Evolutionary conservation across 2,113 vertebrate genomes (phyloP), one percentile per base, ranked within the genome.

Genomic region (Pristiophorus japonicus): DNA sequence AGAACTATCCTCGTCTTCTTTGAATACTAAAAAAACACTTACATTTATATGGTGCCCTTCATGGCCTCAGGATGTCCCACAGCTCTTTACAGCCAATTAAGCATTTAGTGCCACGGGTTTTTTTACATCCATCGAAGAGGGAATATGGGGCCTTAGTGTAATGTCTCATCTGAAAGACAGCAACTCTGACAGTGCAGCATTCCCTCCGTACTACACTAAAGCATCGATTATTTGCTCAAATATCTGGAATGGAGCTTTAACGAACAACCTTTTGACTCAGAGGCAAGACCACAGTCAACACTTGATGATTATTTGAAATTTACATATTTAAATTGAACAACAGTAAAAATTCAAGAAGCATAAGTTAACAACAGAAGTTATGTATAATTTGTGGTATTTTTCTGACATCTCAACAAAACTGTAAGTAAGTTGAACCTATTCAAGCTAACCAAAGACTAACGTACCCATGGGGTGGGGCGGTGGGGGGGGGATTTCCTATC

Each of bases 351-450:
- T 75, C 27, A 3, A 75, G 70, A 11, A 75, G 30, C 30, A 27
- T 34, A 81, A 81, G n/a, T 81, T 42, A 81, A 81, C n/a, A 81
- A 81, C n/a, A 16, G 4, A 42, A 38, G n/a, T 12, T 81, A 1
- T 5, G 18, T 42, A 81, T 81, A 81, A 81, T 42, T 81, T 81
- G n/a, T 81, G 11, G 38, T 42, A 16, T 75, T 81, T 42, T 18
- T 18, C 75, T 42, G n/a, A 81, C 59, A 59, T 59, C 1, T 4
- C 11, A 12, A 81, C 11, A 7, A 38, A 84, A 47, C 18, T 47
- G 42, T 95, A 95, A 67, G 70, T 88, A 62, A 94, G 95, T 73
- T 95, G 85, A 27, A 94, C 66, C 45, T 42, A 81, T 59, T 95
- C 95, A 51, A 84, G 96, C 96, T 88, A 87, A 51, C 30, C 78